Percentiles rank a stretch among this genome's conserved stretches.
These are phyloP conservation scores for Takifugu rubripes DNA, from an alignment of 2,797 vertebrate genomes.

Conservation along the genomic window DNA sequence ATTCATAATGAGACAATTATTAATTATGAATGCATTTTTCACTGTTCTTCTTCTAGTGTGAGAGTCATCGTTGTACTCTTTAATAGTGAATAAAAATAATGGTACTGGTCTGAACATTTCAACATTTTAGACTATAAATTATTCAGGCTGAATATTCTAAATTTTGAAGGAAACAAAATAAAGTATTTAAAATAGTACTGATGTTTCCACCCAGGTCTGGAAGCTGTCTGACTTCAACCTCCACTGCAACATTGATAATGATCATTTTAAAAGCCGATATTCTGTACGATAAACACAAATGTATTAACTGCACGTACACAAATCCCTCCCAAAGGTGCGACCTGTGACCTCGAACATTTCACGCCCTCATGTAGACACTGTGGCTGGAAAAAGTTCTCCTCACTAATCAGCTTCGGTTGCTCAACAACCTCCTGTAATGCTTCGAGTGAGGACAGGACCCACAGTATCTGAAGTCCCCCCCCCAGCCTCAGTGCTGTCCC, in stretches of 20 bases:
- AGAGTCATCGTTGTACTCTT: no score
- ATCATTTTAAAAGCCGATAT: background rate
- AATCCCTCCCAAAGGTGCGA: conserved; percentile 10
- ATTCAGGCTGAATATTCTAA: no score
- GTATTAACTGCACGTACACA: conserved; percentile 9
- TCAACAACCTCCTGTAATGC: conserved; percentile 17
- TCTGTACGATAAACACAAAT: conserved; percentile 15
- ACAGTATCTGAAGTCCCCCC: conserved; percentile 29
- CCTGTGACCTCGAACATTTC: conserved; percentile 2
- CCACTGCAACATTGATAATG: background rate
- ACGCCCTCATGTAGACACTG: conserved; percentile 7
- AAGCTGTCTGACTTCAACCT: conserved; percentile 1
- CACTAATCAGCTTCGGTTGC: conserved; percentile 22
- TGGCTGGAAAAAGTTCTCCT: conserved; percentile 42
- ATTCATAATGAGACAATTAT: no score
- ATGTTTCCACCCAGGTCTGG: no score
- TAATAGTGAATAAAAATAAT: no score
- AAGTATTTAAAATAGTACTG: no score
- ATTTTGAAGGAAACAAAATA: no score
- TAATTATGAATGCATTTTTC: no score
- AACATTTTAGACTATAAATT: no score
- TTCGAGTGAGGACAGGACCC: conserved; percentile 27
- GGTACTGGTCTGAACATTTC: no score
- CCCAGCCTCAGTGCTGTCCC: conserved; percentile 50
- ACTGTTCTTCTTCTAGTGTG: no score